These are phyloP conservation scores for Linurgus olivaceus DNA, from an alignment of 2,797 vertebrate genomes.

Conservation along the genomic window DNA sequence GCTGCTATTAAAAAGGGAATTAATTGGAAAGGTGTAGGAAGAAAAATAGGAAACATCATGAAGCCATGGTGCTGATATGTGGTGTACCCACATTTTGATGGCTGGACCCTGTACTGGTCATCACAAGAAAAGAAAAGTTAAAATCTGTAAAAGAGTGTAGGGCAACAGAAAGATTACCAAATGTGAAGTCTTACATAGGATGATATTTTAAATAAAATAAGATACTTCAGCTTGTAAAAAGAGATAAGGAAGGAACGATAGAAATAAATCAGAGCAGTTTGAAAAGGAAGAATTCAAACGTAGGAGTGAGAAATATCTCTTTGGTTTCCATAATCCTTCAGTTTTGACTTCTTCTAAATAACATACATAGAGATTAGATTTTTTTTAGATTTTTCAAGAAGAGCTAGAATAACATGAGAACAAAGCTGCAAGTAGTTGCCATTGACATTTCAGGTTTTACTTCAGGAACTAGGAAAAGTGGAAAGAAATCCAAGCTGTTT, in stretches of 20 bases:
- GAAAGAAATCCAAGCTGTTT: neutral
- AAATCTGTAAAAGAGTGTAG: neutral
- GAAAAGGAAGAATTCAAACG: neutral
- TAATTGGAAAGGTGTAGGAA: neutral
- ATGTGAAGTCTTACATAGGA: neutral
- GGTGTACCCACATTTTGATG: neutral
- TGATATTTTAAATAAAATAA: neutral
- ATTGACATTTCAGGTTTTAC: neutral
- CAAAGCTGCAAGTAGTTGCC: neutral
- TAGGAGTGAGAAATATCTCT: neutral
- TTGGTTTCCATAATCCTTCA: neutral
- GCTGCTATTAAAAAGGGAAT: neutral
- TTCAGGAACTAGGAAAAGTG: neutral
- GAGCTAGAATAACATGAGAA: neutral
- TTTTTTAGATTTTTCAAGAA: neutral
- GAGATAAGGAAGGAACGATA: neutral
- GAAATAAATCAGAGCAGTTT: neutral
- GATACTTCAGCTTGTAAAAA: neutral
- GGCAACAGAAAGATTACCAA: neutral
- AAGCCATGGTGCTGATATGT: accelerated
- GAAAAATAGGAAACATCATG: neutral
- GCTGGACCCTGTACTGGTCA: neutral
- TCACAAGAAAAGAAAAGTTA: neutral
- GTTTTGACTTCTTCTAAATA: neutral
- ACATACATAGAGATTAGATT: neutral